Conservation (phyloP, 2,113 vertebrate genomes). For the Nothoprocta pentlandii region DNA sequence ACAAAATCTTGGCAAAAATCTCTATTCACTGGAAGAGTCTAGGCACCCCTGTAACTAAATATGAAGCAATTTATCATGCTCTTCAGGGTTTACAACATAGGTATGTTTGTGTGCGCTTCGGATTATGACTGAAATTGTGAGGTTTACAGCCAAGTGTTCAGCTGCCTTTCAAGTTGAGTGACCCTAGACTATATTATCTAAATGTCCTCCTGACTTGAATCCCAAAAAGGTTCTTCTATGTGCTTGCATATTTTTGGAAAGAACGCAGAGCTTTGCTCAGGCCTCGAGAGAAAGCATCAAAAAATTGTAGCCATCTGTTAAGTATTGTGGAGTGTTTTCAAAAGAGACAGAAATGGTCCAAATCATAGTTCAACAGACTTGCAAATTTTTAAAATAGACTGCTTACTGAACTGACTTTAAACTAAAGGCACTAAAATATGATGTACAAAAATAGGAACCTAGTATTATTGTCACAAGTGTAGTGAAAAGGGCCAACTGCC, state of each 20-base stretch:
- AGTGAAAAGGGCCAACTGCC: not conserved
- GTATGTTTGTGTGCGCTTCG: not conserved
- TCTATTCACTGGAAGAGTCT: not conserved
- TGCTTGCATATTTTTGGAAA: not conserved
- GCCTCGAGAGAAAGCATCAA: not conserved
- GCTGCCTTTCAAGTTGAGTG: not conserved
- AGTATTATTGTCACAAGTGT: conserved; percentile 19
- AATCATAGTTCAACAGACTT: conserved; percentile 42
- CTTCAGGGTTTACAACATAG: not conserved
- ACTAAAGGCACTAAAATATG: not conserved
- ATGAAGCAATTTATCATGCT: rapidly evolving
- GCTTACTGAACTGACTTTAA: conserved; percentile 1
- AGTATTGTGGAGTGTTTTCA: conserved; percentile 20
- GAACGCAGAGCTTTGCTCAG: not conserved
- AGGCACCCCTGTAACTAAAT: not conserved
- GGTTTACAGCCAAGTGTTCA: not conserved
- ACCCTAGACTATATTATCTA: not conserved
- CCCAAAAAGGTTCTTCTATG: not conserved
- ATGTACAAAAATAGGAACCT: conserved; percentile 4
- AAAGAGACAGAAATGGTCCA: conserved; percentile 44
- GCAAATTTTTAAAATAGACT: conserved; percentile 28
- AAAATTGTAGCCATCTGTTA: conserved; percentile 31
- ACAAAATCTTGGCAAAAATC: not conserved
- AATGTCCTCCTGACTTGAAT: not conserved
- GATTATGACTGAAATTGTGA: not conserved